Conservation (phyloP, 2,113 vertebrate genomes). For the Calyptomena viridis region DNA sequence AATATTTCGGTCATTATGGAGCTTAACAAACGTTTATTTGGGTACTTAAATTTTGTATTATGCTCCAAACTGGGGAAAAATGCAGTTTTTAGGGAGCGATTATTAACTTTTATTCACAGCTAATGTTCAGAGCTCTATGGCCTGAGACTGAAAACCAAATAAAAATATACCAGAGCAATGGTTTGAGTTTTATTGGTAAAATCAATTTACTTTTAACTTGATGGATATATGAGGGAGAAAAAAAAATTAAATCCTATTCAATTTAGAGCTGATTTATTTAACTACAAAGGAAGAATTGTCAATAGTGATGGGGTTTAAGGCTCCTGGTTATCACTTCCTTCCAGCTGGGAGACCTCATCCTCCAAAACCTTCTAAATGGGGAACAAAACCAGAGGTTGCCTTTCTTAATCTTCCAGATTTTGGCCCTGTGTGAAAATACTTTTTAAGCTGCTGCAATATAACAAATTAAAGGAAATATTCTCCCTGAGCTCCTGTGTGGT, state of each 20-base stretch:
- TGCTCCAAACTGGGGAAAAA: not conserved
- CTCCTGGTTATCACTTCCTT: not conserved
- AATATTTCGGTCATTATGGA: not conserved
- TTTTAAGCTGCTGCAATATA: not conserved
- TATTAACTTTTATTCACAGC: conserved; percentile 16
- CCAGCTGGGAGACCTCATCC: not conserved
- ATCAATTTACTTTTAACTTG: conserved; percentile 22
- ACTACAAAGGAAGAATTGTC: not conserved
- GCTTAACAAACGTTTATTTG: conserved; percentile 16
- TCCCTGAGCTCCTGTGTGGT: not conserved
- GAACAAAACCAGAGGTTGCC: not conserved
- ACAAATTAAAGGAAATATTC: not conserved
- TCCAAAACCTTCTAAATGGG: not conserved
- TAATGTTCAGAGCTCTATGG: not conserved
- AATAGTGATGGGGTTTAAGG: not conserved
- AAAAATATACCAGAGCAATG: not conserved
- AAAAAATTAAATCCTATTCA: not conserved
- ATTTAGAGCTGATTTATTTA: not conserved
- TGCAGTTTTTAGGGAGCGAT: not conserved
- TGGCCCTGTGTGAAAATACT: not conserved
- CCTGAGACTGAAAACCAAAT: not conserved
- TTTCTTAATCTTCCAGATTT: not conserved
- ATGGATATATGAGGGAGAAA: not conserved
- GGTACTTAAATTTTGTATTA: not conserved
- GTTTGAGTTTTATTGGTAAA: not conserved